Conservation (phyloP, 2,797 vertebrate species). For the Columba guinea region DNA sequence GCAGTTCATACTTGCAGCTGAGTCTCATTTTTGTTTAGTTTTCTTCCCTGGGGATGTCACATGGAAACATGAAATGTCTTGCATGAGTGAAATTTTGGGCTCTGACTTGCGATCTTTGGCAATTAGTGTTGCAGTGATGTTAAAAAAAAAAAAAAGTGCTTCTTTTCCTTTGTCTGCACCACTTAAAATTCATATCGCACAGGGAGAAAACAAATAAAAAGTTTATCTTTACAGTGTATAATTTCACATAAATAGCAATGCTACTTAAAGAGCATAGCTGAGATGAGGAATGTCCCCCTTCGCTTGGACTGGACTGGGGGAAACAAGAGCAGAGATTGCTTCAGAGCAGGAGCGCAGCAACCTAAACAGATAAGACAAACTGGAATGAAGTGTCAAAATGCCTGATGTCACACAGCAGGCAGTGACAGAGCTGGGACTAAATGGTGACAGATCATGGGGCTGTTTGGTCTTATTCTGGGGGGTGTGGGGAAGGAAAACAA, state of each 20-base stretch:
- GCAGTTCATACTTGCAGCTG: neutral
- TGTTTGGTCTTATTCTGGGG: neutral
- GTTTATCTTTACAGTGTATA: neutral
- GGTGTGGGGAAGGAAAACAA: neutral
- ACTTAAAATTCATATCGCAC: neutral
- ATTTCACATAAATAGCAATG: neutral
- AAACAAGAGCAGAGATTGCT: neutral
- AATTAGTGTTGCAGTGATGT: neutral
- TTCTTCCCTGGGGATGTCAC: neutral
- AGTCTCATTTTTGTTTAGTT: conserved; percentile 6
- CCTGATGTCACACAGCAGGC: neutral
- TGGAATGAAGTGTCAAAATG: neutral
- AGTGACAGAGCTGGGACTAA: neutral
- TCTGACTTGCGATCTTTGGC: neutral
- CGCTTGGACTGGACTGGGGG: neutral
- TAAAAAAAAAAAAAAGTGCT: neutral
- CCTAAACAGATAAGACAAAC: neutral
- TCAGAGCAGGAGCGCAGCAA: neutral
- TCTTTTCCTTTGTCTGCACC: neutral
- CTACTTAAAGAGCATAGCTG: neutral
- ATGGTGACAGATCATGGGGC: neutral
- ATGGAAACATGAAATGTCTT: neutral
- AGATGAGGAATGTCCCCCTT: neutral
- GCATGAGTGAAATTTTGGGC: neutral
- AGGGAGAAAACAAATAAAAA: neutral